A percentile compares a stretch with the other conserved stretches of the same genome.
Conservation (phyloP, 2,113 vertebrate genomes). For the Lipotes vexillifer region DNA sequence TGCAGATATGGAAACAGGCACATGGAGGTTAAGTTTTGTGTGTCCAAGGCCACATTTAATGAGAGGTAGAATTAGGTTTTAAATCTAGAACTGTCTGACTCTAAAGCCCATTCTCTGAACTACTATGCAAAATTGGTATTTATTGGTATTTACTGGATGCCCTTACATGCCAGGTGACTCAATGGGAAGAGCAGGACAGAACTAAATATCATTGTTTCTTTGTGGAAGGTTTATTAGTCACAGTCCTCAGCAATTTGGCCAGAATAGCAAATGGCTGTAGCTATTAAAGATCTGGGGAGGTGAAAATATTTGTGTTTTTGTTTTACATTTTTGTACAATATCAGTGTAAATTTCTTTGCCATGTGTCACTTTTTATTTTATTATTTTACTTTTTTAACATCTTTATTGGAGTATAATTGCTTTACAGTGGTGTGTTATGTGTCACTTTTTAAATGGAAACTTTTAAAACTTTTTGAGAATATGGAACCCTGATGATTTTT, state of each 20-base stretch:
- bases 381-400: too few relatives aligned
- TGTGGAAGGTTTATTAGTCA: neutral
- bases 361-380: neutral
- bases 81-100: neutral
- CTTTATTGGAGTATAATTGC: too few relatives aligned
- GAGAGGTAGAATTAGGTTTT: neutral
- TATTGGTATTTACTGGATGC: neutral
- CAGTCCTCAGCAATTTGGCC: neutral
- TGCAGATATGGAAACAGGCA: constrained; percentile 29
- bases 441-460: neutral
- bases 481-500: neutral
- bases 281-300: neutral
- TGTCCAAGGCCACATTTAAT: neutral
- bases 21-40: neutral
- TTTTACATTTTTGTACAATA: neutral
- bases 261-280: neutral
- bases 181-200: neutral
- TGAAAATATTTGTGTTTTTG: neutral
- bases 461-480: neutral
- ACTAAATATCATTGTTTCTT: neutral
- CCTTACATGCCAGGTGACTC: neutral
- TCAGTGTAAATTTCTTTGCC: neutral
- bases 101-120: neutral
- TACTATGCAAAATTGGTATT: neutral
- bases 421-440: too few relatives aligned